A percentile compares a stretch with the other conserved stretches of the same genome.
Conservation (phyloP, 92 coral and sea anemone species). For the Heteractis magnifica region DNA sequence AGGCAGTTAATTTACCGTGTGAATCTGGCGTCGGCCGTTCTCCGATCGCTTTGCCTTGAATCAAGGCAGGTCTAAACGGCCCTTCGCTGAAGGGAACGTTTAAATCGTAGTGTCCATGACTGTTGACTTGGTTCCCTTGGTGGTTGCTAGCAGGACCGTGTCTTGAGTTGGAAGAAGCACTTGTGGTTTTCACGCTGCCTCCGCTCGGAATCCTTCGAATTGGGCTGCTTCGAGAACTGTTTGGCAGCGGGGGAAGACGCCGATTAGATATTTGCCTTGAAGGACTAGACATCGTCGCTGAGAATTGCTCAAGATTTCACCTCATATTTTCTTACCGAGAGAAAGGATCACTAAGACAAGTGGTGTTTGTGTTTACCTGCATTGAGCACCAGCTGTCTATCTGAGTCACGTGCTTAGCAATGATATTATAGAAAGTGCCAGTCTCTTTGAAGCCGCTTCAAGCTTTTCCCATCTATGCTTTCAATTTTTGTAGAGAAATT, state of each 20-base stretch:
- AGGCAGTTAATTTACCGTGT: slow-evolving; percentile 40
- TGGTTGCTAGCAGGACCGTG: slow-evolving; percentile 69
- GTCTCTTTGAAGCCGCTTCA: background rate
- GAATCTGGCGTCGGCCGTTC: slow-evolving; percentile 50
- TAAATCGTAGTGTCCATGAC: slow-evolving; percentile 77
- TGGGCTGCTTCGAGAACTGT: slow-evolving; percentile 70
- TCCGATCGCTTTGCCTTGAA: slow-evolving; percentile 70
- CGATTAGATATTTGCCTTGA: slow-evolving; percentile 93
- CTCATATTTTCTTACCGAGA: slow-evolving; percentile 1
- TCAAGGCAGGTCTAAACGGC: slow-evolving; percentile 94
- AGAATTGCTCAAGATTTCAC: slow-evolving; percentile 26
- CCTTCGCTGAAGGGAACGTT: slow-evolving; percentile 78
- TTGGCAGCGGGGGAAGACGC: slow-evolving; percentile 91
- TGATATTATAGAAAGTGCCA: background rate
- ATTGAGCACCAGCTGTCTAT: slow-evolving; percentile 23
- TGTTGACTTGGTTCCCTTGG: slow-evolving; percentile 39
- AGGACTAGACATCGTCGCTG: slow-evolving; percentile 84
- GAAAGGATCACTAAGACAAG: slow-evolving; percentile 11
- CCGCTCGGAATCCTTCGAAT: slow-evolving; percentile 53
- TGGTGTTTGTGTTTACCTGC: slow-evolving; percentile 30
- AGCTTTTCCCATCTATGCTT: background rate
- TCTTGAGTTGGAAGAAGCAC: slow-evolving; percentile 42
- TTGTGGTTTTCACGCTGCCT: slow-evolving; percentile 35
- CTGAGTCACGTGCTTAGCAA: slow-evolving; percentile 22
- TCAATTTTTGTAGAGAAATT: no score